These are phyloP conservation scores for Osedax fenrisi DNA, from an alignment of 2,888 invertebrate species.

Conservation along the genomic window DNA sequence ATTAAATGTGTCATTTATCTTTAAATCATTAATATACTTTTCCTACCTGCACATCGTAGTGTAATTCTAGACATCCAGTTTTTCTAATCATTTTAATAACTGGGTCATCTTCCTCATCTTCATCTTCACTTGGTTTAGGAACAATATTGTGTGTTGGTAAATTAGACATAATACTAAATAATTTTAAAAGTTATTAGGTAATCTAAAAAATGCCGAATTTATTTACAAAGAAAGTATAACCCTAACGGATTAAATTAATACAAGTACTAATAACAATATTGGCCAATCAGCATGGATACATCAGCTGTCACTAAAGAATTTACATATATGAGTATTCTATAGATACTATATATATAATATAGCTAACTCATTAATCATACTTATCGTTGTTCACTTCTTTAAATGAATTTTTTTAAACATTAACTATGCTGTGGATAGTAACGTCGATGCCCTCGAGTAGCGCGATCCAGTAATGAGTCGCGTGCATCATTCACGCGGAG, in stretches of 20 bases:
- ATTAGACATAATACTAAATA: no score
- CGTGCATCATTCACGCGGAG: background rate
- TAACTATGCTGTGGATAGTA: no score
- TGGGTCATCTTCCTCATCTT: constrained; percentile 61
- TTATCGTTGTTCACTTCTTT: no score
- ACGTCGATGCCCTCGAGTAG: no score
- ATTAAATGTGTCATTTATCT: background rate
- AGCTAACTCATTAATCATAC: no score
- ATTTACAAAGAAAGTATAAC: background rate
- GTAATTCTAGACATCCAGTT: constrained; percentile 77
- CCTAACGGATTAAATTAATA: background rate
- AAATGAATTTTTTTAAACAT: no score
- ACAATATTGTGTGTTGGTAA: background rate
- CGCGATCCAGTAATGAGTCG: background rate
- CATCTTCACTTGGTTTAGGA: constrained; percentile 9
- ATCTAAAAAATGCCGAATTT: no score
- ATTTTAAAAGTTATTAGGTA: no score
- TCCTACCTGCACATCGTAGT: constrained; percentile 62
- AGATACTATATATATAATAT: no score
- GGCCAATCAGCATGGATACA: constrained; percentile 35
- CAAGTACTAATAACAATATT: constrained; percentile 33
- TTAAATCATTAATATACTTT: background rate
- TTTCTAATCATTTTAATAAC: constrained; percentile 76
- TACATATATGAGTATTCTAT: no score
- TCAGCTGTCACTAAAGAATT: background rate